Evolutionary conservation across 2,113 vertebrate genomes (phyloP), one percentile per base, ranked within the genome.

Genomic region (Xyliphius kryptos): DNA sequence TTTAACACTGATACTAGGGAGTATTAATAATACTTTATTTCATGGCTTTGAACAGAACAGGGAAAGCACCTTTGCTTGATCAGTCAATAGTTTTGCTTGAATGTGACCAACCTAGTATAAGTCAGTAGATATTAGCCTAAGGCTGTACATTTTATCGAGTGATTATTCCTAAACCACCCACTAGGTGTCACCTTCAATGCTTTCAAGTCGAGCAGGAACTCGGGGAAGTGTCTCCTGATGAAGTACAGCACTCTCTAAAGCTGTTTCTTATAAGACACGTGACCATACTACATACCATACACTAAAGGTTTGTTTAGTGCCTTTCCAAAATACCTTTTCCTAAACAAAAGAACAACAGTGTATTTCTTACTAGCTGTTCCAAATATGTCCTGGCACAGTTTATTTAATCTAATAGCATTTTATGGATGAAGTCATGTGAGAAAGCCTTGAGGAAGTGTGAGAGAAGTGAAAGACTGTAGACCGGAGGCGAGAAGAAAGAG

Each of bases 401-500:
- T 14, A 38, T 21, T 2, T 20, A 14, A 46, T 65, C 8, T 37
- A 63, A 47, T 26, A 14, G 19, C 26, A 49, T 46, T 17, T 32
- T 38, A 56, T 19, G 41, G 41, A 32, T 40, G 44, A 21, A 44
- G 44, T 22, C 0, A 32, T 56, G 62, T 48, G 48, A 60, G 65
- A 53, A 60, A 58, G 10, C 37, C 47, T 52, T 48, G 56, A 59
- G 20, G 36, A 55, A 41, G 49, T 20, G 62, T 21, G 43, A 65
- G 38, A 37, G 62, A 49, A 20, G 52, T 37, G 65, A 67, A 40
- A 67, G 56, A 55, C 63, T 48, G 63, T 26, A 65, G 16, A 48
- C n/a, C 21, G 52, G 63, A 56, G 63, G 63, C 44, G 63, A 56
- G 44, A 65, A 65, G 17, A 65, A 52, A 56, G 55, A 56, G 37